phyloP scores from a whole-genome alignment of 2,113 vertebrate species.

The Andinoacara biseriatus region DNA sequence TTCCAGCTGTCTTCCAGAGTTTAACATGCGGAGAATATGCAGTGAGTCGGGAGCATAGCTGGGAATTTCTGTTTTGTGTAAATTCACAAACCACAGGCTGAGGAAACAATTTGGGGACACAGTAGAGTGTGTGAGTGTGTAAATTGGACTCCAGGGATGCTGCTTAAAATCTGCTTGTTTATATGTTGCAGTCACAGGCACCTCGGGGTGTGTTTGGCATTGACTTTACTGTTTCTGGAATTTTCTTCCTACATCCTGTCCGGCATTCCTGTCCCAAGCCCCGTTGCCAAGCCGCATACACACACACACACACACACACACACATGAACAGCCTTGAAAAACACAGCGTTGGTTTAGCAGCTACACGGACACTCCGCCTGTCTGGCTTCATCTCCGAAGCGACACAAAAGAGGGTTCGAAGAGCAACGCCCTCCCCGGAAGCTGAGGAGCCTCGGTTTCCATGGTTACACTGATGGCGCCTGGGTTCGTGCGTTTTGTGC shows the following conservation, averaged over 20 bases:
- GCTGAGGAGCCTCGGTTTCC: slow-evolving; percentile 47
- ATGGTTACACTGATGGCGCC: slow-evolving; percentile 45
- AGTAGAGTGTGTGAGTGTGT: slow-evolving; percentile 7
- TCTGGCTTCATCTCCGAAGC: slow-evolving; percentile 49
- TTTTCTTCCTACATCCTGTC: slow-evolving; percentile 72
- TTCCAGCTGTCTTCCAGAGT: not conserved
- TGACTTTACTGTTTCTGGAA: slow-evolving; percentile 51
- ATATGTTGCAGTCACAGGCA: slow-evolving; percentile 26
- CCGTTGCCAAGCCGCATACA: slow-evolving; percentile 36
- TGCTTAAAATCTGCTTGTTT: slow-evolving; percentile 11
- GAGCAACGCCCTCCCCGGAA: slow-evolving; percentile 50
- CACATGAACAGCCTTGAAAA: not conserved
- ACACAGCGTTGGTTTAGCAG: slow-evolving; percentile 32
- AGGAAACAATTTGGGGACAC: slow-evolving; percentile 13
- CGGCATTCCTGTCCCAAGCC: slow-evolving; percentile 64
- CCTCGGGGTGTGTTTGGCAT: slow-evolving; percentile 42
- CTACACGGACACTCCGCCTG: slow-evolving; percentile 28
- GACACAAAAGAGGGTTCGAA: slow-evolving; percentile 62
- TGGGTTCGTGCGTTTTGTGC: not conserved
- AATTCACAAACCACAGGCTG: not conserved
- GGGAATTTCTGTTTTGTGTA: not conserved
- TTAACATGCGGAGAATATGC: not conserved
- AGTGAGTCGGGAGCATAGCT: not conserved
- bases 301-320: slow-evolving; percentile 1
- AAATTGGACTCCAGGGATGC: slow-evolving; percentile 52